Evolutionary conservation across 64 coral and sea anemone genomes (phyloP).

Genomic region (Platygyra sinensis): DNA sequence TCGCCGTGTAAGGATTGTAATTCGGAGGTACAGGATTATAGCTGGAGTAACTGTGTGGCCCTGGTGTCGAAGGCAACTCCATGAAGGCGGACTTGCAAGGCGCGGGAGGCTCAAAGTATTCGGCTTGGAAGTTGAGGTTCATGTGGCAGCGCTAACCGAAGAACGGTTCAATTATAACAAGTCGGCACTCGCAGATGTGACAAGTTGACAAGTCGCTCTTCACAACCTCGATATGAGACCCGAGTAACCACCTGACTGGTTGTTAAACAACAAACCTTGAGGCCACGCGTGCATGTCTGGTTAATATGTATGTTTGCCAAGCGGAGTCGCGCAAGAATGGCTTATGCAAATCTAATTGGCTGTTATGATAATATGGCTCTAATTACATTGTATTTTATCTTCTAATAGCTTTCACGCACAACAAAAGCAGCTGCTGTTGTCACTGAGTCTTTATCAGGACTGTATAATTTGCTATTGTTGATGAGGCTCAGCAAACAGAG

Average conservation of each 20-base stretch:
- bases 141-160: constrained; percentile 56
- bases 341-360: constrained; percentile 99
- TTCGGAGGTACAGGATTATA: constrained; percentile 84
- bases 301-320: constrained; percentile 92
- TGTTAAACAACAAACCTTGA: constrained; percentile 83
- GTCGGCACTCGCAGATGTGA: constrained; percentile 52
- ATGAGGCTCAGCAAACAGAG: constrained; percentile 48
- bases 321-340: constrained; percentile 66
- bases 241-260: constrained; percentile 61
- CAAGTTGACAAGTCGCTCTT: constrained; percentile 64
- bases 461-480: constrained; percentile 96
- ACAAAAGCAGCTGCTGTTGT: constrained; percentile 88
- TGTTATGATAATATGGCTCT: constrained; percentile 97
- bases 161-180: constrained; percentile 68
- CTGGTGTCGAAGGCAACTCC: constrained; percentile 90
- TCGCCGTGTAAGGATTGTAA: constrained; percentile 80
- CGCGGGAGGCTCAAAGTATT: constrained; percentile 70
- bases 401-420: constrained; percentile 95
- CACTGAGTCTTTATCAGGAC: constrained; percentile 77
- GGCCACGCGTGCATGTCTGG: constrained; percentile 72
- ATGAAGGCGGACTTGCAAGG: constrained; percentile 95
- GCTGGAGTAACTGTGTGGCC: constrained; percentile 72
- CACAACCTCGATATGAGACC: constrained; percentile 75
- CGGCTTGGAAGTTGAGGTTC: constrained; percentile 81
- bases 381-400: constrained; percentile 99